These are phyloP conservation scores for Alcis repandata DNA, from an alignment of 2,888 invertebrate species.

Conservation along the genomic window DNA sequence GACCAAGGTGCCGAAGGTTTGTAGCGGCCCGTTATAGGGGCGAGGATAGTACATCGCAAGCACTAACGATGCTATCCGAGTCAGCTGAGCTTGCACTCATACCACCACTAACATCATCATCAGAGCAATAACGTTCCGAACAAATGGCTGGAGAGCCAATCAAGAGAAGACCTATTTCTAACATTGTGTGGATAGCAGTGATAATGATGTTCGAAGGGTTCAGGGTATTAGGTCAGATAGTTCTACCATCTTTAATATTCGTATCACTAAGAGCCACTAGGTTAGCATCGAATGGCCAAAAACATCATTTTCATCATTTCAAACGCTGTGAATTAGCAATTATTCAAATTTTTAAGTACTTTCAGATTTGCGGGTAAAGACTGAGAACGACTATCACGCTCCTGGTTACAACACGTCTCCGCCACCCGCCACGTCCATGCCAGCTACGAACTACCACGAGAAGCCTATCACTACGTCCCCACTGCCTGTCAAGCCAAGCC, in stretches of 20 bases:
- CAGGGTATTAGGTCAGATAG: neutral
- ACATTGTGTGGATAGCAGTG: neutral
- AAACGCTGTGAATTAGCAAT: neutral
- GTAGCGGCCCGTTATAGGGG: conserved; percentile 47
- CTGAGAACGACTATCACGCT: conserved; percentile 86
- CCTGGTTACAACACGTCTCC: conserved; percentile 87
- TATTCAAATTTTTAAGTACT: conserved; percentile 45
- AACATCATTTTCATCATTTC: conserved; percentile 27
- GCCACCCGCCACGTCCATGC: conserved; percentile 85
- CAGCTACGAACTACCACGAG: conserved; percentile 78
- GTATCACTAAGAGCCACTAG: conserved; percentile 27
- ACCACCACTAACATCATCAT: conserved; percentile 27
- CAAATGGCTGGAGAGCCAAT: neutral
- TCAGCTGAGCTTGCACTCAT: conserved; percentile 30
- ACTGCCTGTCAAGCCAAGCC: conserved; percentile 86
- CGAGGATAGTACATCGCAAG: conserved; percentile 33
- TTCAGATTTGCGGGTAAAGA: conserved; percentile 92
- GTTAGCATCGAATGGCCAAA: conserved; percentile 33
- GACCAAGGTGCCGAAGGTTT: conserved; percentile 85
- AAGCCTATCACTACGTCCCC: conserved; percentile 80
- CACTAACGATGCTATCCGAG: conserved; percentile 28
- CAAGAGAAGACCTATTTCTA: neutral
- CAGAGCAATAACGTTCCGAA: neutral
- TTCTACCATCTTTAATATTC: conserved; percentile 7
- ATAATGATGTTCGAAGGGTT: neutral